Evolutionary conservation across 2,888 invertebrate species (phyloP), one percentile per base, ranked within the genome.

Genomic region (Ennomos quercinarius): DNA sequence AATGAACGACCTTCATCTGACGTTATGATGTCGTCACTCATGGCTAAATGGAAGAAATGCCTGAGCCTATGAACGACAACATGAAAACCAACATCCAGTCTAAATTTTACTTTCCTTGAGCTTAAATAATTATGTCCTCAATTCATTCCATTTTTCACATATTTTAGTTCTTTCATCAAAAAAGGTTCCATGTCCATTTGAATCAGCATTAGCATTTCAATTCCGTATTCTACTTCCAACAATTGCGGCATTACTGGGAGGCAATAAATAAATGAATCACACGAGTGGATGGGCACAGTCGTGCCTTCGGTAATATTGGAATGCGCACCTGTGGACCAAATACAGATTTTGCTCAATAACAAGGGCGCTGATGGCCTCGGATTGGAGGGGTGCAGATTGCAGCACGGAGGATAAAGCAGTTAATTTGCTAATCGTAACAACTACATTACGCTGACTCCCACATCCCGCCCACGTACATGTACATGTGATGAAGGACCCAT

Each of bases 211-310:
- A 55, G 54, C 46, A 55, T 60, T 55, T 60, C 55, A 55, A 60
- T 54, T 47, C 51, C 46, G 60, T 46, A 39, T 46, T 55, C 50
- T 42, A 46, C 55, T 45, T 60, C 55, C 54, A 50, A 27, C 17
- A 46, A 50, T 45, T 60, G 50, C 54, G 54, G 36, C 17, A 12
- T 55, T 42, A 17, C 55, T 35, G 49, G 49, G 35, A 50, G 60
- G 55, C 39, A 51, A 56, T 61, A 61, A 55, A 60, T 60, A 60
- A 51, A 55, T 55, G 60, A 61, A 61, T 51, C 51, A 61, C 47
- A 42, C 55, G 60, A 47, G 40, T 47, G 60, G 51, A 43, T 54
- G 38, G 43, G 38, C 13, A 13, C 42, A 11, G 17, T 11, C 40
- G 40, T 38, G 55, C 43, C 39, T 50, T 39, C 52, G 35, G 41